Base-by-base conservation (phyloP, 2,113 vertebrate genomes). In the Petrocephalus microphthalmus region DNA sequence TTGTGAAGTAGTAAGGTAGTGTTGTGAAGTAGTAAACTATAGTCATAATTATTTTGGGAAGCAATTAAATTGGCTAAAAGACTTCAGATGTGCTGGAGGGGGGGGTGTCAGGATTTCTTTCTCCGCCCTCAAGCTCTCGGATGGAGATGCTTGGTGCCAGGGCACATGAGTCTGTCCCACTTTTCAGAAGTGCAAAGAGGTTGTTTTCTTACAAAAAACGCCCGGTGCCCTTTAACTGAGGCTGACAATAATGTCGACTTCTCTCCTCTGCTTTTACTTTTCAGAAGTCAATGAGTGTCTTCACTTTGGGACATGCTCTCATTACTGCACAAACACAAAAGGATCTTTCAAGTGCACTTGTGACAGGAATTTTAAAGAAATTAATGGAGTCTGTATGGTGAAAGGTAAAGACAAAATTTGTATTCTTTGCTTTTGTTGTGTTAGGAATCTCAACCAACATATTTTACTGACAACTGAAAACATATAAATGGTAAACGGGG, bases 331-430 rank as follows among this genome's bases (percentile, higher is more conserved):
- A 87, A 99, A 99, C 93, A 94, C 96, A 2, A 97, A 99, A 94
- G 98, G 98, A 52, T 99, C 98, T n/a, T 99, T 96, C 92, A 98
- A 96, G 93, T 99, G 98, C 93, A 91, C 94, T 0, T 99, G 98
- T 88, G 96, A 98, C 90, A 96, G 96, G 78, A 99, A 99, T 94
- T 99, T 97, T 87, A 97, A 96, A 90, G 97, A 98, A 90, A 93
- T 92, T 90, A 97, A 97, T 91, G 96, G 95, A 84, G 97, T 96
- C 89, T 99, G 98, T 89, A 89, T 96, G 92, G 97, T 96, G 90
- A 98, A 97, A 98, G 97, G 98, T 99, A 96, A 92, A 94, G 19
- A 89, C 53, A 60, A 42, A 33, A 84, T 45, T 60, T 60, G 47
- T 53, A 25, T 87, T 15, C 42, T 15, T 57, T 45, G 20, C 37